phyloP scores from a whole-genome alignment of 2,888 invertebrate species.

The Drosophila flavopinicola region DNA sequence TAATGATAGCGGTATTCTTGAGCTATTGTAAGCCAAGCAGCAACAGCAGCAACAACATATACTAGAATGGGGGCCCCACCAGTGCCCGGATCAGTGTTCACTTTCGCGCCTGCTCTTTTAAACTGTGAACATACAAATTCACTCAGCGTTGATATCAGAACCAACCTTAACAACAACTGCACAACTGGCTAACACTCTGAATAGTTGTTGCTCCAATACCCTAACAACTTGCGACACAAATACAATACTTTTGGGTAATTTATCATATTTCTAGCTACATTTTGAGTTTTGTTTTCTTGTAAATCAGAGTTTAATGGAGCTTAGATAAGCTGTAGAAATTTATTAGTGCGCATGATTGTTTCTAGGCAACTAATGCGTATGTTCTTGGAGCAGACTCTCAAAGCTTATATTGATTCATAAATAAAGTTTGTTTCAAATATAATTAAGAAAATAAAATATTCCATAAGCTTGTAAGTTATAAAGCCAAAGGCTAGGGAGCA shows the following conservation, averaged over 20 bases:
- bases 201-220: conserved; percentile 19
- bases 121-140: conserved; percentile 84
- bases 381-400: too few species aligned
- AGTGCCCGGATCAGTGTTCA: conserved; percentile 62
- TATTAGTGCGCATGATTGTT: too few species aligned
- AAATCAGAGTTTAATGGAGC: not conserved
- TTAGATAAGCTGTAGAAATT: not conserved
- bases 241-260: not conserved
- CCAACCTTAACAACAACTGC: conserved; percentile 53
- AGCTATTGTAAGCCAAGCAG: conserved; percentile 76
- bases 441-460: too few species aligned
- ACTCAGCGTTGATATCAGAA: conserved; percentile 82
- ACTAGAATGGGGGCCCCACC: conserved; percentile 15
- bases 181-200: conserved; percentile 1
- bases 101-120: conserved; percentile 78
- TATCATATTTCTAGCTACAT: not conserved
- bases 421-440: too few species aligned
- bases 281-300: not conserved
- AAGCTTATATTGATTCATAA: too few species aligned
- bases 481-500: too few species aligned
- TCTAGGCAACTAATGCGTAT: too few species aligned
- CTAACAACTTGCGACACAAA: conserved; percentile 5
- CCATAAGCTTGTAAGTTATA: too few species aligned
- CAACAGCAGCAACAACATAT: conserved; percentile 40
- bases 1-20: conserved; percentile 84